Base-by-base conservation (phyloP, 2,113 vertebrate genomes). In the Hirundichthys speculiger region DNA sequence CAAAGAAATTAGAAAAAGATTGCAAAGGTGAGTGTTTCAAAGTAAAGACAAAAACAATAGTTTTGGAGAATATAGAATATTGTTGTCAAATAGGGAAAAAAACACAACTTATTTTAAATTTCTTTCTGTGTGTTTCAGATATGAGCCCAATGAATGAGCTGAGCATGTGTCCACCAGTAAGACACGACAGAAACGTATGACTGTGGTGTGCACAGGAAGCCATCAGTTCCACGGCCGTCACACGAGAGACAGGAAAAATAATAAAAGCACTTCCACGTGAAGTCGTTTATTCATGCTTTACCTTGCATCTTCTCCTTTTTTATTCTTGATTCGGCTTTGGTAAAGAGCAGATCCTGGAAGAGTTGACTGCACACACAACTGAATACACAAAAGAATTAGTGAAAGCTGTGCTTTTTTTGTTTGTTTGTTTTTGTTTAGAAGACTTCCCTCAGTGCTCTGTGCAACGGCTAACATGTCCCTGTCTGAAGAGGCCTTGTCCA, bases 1-100 rank as follows among this genome's bases (percentile, higher is more conserved):
- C 74, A 98, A 95, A 85, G 98, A 98, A 1, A 91, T 98, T 13
- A 92, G 97, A 42, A 95, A 92, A 82, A 93, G 88, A 60, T 85
- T 99, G 82, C 93, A 94, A 42, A 96, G 93, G 97, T 98, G 82
- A 89, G 94, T 22, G 2, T 59, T 52, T 8, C 4, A 45, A 2
- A 45, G 1, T 34, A 34, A 34, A 6, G 7, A 27, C 6, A 27
- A 34, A 34, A 34, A 7, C 7, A 34, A 45, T 19, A 45, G 7
- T 19, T 19, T 18, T 11, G 10, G 9, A 34, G n/a, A 45, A 45
- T 5, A 9, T 6, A n/a, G 16, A 16, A 43, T 15, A 14, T 45
- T 4, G 1, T 45, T 45, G 2, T 45, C 43, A 6, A n/a, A 11
- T 10, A 19, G 9, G 16, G 16, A n/a, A 9, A n/a, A 6, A 18